Evolutionary conservation across 2,888 invertebrate genomes (phyloP), one percentile per base, ranked within the genome.

Genomic region (Luffia ferchaultella): DNA sequence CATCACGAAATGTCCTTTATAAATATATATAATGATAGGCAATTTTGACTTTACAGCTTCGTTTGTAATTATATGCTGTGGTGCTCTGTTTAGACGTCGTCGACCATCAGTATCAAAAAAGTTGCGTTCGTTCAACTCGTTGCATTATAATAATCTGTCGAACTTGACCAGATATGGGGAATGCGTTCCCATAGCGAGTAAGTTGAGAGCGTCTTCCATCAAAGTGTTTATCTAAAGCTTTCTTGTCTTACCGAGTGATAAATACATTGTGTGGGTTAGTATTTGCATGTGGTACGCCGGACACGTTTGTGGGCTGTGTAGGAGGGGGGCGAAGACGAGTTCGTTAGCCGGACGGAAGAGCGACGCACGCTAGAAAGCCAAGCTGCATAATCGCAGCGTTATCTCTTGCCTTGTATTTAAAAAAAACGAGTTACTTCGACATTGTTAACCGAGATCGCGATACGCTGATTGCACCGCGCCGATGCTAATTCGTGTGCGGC

Each of bases 381-480:
- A 51, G 57, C 59, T 63, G 69, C 64, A 62, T 61, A 68, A 69
- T 68, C 69, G 63, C 58, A 55, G 59, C 59, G 63, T 72, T 71
- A 73, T 73, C 73, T 71, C 43, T n/a, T 57, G 56, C 20, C 48
- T 50, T 52, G 49, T 58, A 57, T 55, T 53, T 53, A 61, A 64
- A 67, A 68, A 64, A 62, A 66, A 63, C 65, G 62, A 65, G 61
- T 58, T 62, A 64, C 62, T 60, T 61, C 61, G 62, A 60, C 73
- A 69, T 75, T 72, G 72, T 73, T 70, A 64, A 67, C 62, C 60
- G 60, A 66, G 73, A 71, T 72, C 68, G 68, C 70, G 65, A 70
- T 69, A 64, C 60, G 60, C 60, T 65, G 73, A 75, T 74, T 74
- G 68, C 61, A 52, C 54, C 52, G 46, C 62, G 62, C 64, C 62